phyloP scores from a whole-genome alignment of 1,140 invertebrate species.

The Brachionus rubens region DNA sequence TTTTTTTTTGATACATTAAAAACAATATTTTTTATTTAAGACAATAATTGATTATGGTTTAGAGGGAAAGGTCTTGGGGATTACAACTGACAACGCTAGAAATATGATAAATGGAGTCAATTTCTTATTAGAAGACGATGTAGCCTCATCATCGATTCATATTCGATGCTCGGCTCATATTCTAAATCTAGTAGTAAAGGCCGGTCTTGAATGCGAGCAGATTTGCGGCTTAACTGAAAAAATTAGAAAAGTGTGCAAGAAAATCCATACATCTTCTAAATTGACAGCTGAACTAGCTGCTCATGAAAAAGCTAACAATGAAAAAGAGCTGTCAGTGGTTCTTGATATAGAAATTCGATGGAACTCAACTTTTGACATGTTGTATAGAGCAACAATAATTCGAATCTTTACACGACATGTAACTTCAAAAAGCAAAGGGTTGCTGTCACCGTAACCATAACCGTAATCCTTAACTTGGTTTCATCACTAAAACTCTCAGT shows the following conservation, averaged over 20 bases:
- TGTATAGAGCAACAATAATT: conserved; percentile 14
- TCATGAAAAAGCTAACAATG: too few species aligned
- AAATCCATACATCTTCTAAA: too few species aligned
- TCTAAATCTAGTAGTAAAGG: not conserved
- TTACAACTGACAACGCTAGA: not conserved
- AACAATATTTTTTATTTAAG: too few species aligned
- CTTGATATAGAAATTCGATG: not conserved
- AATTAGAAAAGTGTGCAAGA: too few species aligned
- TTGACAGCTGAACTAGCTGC: too few species aligned
- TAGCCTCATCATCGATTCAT: not conserved
- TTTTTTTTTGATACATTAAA: not conserved
- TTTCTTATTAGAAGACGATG: not conserved
- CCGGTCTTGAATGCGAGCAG: not conserved
- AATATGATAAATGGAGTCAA: conserved; percentile 7
- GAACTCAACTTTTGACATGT: conserved; percentile 25
- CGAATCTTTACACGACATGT: not conserved
- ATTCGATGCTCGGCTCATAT: conserved; percentile 14
- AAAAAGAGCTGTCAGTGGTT: too few species aligned
- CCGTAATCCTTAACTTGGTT: too few species aligned
- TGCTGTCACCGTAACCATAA: too few species aligned
- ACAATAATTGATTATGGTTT: not conserved
- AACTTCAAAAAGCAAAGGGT: too few species aligned
- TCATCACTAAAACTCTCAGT: too few species aligned
- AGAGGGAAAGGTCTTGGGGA: not conserved
- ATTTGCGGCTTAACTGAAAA: too few species aligned